These are phyloP conservation scores for Cygnus olor DNA, from an alignment of 2,797 vertebrate genomes.

Conservation along the genomic window DNA sequence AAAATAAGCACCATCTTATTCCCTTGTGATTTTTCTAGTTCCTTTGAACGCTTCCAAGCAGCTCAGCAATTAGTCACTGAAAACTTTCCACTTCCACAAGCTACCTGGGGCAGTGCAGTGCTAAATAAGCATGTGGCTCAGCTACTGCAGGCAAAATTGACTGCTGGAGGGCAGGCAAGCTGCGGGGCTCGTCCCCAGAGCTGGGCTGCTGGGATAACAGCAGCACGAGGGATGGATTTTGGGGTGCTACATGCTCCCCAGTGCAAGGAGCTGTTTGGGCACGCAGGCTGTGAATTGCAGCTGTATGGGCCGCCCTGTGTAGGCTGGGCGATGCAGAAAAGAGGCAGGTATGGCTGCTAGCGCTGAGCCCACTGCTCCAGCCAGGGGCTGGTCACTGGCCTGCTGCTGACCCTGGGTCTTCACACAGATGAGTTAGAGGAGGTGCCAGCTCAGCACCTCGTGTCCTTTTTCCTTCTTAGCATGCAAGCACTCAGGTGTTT, in stretches of 20 bases:
- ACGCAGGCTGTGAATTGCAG: not conserved
- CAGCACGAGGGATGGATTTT: not conserved
- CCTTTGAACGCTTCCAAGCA: conserved; percentile 34
- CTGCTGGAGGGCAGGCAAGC: not conserved
- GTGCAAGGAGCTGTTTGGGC: not conserved
- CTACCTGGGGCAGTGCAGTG: conserved; percentile 25
- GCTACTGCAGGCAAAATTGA: conserved; percentile 4
- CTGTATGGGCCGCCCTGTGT: accelerated
- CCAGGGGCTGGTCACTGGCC: not conserved
- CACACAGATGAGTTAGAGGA: not conserved
- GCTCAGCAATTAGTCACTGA: conserved; percentile 54
- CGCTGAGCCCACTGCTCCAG: not conserved
- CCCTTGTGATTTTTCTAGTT: conserved; percentile 25
- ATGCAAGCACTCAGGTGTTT: conserved; percentile 20
- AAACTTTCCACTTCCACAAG: conserved; percentile 57
- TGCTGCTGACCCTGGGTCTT: not conserved
- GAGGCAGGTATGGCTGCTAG: not conserved
- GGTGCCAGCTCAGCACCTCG: conserved; percentile 61
- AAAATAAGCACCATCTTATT: not conserved
- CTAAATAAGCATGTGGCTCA: conserved; percentile 52
- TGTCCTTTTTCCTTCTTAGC: conserved; percentile 51
- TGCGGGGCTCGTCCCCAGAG: not conserved
- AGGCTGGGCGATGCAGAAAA: not conserved
- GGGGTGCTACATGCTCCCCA: not conserved
- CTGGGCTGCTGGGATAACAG: not conserved